Percentiles rank a stretch among this genome's conserved stretches.
Evolutionary conservation across 2,113 vertebrate genomes (phyloP).

Genomic region (Phasianus colchicus): DNA sequence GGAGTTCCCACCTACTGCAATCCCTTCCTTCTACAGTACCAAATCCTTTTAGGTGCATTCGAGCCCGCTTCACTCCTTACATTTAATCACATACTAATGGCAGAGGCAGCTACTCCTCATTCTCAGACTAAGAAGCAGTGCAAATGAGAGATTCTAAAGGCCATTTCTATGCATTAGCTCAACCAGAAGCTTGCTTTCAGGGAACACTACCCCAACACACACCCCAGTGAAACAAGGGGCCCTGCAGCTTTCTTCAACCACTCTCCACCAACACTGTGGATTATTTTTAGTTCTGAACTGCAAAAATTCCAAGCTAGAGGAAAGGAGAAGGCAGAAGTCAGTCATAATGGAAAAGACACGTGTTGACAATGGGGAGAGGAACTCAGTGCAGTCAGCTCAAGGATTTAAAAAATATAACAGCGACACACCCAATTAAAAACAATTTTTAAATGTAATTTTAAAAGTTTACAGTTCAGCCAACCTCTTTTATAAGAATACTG

Average conservation of each 20-base stretch:
- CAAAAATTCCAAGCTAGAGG: not conserved
- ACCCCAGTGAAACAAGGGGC: not conserved
- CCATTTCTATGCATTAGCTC: not conserved
- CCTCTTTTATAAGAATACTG: not conserved
- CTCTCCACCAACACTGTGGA: not conserved
- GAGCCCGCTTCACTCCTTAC: not conserved
- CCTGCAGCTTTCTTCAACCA: not conserved
- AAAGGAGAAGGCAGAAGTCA: not conserved
- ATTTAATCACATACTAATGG: not conserved
- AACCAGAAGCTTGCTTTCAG: not conserved
- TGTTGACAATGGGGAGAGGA: not conserved
- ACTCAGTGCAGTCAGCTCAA: conserved; percentile 17
- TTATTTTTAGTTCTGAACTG: not conserved
- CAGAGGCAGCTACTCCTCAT: not conserved
- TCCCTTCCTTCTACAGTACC: not conserved
- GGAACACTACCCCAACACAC: not conserved
- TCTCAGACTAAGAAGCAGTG: not conserved
- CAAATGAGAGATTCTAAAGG: not conserved
- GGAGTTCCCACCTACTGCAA: not conserved
- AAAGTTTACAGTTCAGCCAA: not conserved
- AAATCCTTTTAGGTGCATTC: not conserved
- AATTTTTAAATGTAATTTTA: not conserved
- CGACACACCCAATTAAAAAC: not conserved
- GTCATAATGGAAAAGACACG: conserved; percentile 22
- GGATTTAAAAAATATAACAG: conserved; percentile 23